These are phyloP conservation scores for Apostichopus californicus DNA, from an alignment of 35 echinoderm and acorn worm species.

Conservation along the genomic window DNA sequence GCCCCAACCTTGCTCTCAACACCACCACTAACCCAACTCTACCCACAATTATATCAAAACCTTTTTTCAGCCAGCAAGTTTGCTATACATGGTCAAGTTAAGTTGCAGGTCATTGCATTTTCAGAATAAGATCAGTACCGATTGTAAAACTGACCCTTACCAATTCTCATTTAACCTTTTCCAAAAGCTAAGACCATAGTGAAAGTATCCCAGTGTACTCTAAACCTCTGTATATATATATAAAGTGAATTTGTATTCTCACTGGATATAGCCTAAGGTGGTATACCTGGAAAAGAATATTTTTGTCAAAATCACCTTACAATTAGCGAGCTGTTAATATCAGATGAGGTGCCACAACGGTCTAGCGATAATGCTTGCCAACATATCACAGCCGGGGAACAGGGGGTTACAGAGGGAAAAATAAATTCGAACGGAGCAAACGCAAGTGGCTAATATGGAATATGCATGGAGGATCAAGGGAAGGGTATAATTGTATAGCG, in stretches of 20 bases:
- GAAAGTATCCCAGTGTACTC: conserved; percentile 16
- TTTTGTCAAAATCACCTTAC: neutral
- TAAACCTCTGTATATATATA: neutral
- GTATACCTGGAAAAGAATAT: neutral
- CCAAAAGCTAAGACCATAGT: neutral
- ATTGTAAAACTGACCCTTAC: neutral
- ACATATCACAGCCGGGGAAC: too few relatives aligned
- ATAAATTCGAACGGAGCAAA: too few relatives aligned
- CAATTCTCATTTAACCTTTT: neutral
- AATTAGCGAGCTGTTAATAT: neutral
- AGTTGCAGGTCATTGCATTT: neutral
- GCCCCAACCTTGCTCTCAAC: too few relatives aligned
- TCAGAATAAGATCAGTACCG: neutral
- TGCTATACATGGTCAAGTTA: neutral
- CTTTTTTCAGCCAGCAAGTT: too few relatives aligned
- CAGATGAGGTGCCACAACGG: neutral
- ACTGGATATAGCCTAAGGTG: conserved; percentile 9
- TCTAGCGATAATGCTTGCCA: neutral
- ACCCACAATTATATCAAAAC: too few relatives aligned
- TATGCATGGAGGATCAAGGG: too few relatives aligned
- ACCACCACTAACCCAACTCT: too few relatives aligned
- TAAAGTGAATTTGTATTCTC: neutral
- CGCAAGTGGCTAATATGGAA: too few relatives aligned
- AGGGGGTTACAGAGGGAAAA: too few relatives aligned
- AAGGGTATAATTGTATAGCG: too few relatives aligned